These are phyloP conservation scores for Notiomystis cincta DNA, from an alignment of 2,113 vertebrate species.

Conservation along the genomic window DNA sequence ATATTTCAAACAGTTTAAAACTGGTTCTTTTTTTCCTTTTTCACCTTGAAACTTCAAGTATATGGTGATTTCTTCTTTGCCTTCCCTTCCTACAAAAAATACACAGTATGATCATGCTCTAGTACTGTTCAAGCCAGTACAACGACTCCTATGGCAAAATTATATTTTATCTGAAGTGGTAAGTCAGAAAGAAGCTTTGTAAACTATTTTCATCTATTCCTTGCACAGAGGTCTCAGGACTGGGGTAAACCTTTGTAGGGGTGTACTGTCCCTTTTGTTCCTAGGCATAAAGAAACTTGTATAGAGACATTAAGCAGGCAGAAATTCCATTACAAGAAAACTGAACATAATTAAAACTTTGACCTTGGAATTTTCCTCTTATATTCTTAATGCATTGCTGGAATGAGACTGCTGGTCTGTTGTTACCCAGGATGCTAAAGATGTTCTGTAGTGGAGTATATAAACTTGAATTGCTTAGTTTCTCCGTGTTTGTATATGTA, in stretches of 20 bases:
- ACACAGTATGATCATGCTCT: neutral
- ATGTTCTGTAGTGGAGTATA: neutral
- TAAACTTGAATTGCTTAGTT: neutral
- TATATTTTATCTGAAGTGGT: neutral
- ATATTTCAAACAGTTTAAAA: neutral
- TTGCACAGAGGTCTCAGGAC: neutral
- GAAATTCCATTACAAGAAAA: neutral
- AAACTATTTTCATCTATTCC: neutral
- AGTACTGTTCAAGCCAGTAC: neutral
- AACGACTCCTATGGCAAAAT: neutral
- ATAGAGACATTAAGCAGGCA: neutral
- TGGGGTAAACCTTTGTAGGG: neutral
- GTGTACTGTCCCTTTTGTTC: neutral
- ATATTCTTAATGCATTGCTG: neutral
- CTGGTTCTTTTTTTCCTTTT: neutral
- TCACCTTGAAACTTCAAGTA: neutral
- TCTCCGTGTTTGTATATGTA: neutral
- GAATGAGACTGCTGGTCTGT: neutral
- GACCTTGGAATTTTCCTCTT: neutral
- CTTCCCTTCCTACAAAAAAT: neutral
- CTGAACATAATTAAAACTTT: neutral
- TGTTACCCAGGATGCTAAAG: neutral
- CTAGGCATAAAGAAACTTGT: neutral
- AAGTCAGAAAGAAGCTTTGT: neutral
- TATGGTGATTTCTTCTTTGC: neutral